Evolutionary conservation across 2,797 vertebrate genomes (phyloP).

Genomic region (Macrochelys suwanniensis): DNA sequence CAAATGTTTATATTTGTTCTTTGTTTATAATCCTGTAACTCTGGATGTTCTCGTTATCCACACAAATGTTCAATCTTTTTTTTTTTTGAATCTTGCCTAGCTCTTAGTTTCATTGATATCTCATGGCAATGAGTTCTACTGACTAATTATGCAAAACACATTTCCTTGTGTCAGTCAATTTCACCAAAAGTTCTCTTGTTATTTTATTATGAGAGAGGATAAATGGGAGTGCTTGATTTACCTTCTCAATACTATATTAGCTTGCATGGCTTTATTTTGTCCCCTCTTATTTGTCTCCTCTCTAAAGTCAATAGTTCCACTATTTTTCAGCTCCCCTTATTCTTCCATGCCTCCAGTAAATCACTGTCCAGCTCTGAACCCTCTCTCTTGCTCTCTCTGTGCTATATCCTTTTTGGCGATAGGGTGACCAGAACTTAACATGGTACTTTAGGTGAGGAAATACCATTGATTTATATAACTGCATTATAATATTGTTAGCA

Average conservation of each 20-base stretch:
- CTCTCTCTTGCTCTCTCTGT: background rate
- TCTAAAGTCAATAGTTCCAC: background rate
- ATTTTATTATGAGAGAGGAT: background rate
- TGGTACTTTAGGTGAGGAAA: background rate
- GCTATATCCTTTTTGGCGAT: background rate
- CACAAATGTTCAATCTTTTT: too few relatives aligned
- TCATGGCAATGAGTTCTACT: too few relatives aligned
- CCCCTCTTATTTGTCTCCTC: constrained; percentile 41
- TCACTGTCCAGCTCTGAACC: background rate
- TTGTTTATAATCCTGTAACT: too few relatives aligned
- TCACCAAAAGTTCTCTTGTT: constrained; percentile 4
- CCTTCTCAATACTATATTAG: constrained; percentile 25
- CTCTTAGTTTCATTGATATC: too few relatives aligned
- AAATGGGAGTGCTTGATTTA: constrained; percentile 21
- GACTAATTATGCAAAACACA: background rate
- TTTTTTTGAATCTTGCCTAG: too few relatives aligned
- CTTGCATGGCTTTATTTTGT: constrained; percentile 35
- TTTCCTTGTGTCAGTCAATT: constrained; percentile 30
- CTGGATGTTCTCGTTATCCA: too few relatives aligned
- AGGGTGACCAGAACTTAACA: background rate
- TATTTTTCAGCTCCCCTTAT: background rate
- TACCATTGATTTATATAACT: background rate
- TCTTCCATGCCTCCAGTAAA: background rate
- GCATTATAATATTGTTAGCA: too few relatives aligned
- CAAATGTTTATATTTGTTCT: too few relatives aligned